phyloP scores from a whole-genome alignment of 2,113 vertebrate species.

The Fulica atra region DNA sequence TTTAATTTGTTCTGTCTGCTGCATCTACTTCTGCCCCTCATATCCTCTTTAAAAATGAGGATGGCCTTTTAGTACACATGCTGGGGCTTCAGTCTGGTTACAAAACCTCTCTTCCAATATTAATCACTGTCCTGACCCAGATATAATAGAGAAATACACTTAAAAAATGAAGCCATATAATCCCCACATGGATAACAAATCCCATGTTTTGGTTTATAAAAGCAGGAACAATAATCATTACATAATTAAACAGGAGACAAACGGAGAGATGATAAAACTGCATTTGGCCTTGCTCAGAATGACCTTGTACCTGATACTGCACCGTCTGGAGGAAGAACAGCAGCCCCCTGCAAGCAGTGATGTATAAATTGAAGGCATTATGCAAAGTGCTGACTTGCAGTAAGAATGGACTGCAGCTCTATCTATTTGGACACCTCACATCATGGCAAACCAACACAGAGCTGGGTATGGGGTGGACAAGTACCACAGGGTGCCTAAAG shows the following conservation, averaged over 20 bases:
- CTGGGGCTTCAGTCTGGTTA: neutral
- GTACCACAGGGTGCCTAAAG: rapidly evolving
- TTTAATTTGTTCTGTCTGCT: neutral
- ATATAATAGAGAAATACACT: neutral
- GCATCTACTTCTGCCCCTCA: neutral
- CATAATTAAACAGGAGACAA: neutral
- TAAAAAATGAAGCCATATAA: neutral
- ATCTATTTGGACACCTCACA: neutral
- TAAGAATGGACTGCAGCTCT: neutral
- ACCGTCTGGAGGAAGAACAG: neutral
- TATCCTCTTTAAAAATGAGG: neutral
- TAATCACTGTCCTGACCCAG: conserved; percentile 15
- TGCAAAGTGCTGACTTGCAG: neutral
- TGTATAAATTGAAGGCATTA: conserved; percentile 17
- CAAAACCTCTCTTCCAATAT: neutral
- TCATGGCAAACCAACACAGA: neutral
- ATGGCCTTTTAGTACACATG: neutral
- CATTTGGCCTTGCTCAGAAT: neutral
- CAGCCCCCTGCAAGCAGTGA: neutral
- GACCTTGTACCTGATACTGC: neutral
- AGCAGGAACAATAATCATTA: neutral
- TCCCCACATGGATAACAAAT: neutral
- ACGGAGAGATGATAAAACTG: neutral
- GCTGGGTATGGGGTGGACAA: neutral
- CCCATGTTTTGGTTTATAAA: neutral